These are phyloP conservation scores for Thalassarche chlororhynchos DNA, from an alignment of 2,113 vertebrate genomes.

Conservation along the genomic window DNA sequence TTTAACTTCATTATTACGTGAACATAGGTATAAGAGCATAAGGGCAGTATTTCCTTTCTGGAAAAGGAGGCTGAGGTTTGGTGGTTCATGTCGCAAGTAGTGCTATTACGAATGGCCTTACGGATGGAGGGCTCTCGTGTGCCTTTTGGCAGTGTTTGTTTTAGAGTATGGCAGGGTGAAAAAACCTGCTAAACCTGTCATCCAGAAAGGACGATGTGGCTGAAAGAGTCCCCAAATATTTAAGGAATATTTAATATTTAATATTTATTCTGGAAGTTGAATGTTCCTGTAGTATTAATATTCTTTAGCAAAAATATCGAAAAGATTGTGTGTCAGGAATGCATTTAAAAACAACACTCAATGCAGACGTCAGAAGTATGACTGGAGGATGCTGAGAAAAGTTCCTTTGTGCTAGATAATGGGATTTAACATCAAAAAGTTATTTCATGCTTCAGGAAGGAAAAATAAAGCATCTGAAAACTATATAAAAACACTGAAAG, in stretches of 20 bases:
- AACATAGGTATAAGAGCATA: background rate
- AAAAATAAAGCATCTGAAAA: background rate
- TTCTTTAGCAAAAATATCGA: background rate
- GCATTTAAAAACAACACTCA: background rate
- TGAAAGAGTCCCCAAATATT: background rate
- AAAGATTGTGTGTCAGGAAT: background rate
- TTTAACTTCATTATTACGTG: background rate
- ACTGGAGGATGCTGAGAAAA: background rate
- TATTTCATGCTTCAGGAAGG: background rate
- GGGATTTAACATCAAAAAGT: background rate
- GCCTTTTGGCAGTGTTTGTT: background rate
- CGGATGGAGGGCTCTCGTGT: fast-evolving
- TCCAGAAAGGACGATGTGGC: background rate
- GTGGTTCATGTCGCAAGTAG: background rate
- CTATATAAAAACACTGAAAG: background rate
- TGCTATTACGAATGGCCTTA: background rate
- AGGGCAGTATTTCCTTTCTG: background rate
- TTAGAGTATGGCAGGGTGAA: background rate
- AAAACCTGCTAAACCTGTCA: background rate
- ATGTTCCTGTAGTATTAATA: background rate
- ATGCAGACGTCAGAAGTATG: background rate
- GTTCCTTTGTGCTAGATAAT: background rate
- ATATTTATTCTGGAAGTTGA: background rate
- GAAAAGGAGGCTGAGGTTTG: background rate
- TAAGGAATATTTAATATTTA: background rate